Evolutionary conservation across 2,113 vertebrate genomes (phyloP), one percentile per base, ranked within the genome.

Genomic region (Siniperca knerii): DNA sequence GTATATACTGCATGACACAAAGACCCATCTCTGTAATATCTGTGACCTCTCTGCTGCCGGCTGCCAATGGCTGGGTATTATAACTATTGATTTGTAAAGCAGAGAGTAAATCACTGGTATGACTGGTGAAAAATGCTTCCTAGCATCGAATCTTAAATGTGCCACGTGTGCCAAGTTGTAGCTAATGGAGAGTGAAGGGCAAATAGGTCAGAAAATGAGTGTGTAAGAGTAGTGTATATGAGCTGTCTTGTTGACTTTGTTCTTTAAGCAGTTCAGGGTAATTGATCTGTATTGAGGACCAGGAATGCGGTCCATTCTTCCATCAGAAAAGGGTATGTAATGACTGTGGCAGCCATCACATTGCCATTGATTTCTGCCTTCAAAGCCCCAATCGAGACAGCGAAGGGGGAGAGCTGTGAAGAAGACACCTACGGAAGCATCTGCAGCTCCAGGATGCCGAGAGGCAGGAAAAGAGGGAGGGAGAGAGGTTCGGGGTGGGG

Each of bases 361-460:
- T 71, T 42, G 37, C n/a, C 77, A 91, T 90, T 86, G 90, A 90
- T 92, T 91, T 84, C 58, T 85, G 54, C 70, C 83, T 86, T 87
- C 68, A 87, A 81, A 89, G 76, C 48, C 57, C 29, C 64, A 71
- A 55, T 79, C 72, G 70, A 79, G 70, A 66, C 44, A 58, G 50
- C 35, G n/a, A 74, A 33, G 48, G 21, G 37, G 42, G 50, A 58
- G 16, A 35, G 67, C 64, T 69, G 79, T 74, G 79, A 79, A 83
- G 77, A 71, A 78, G 70, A 73, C 74, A 73, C 84, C 80, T 77
- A 77, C 13, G 20, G 86, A 52, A 64, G 48, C 76, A 66, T 84
- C 71, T 82, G 76, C 83, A 82, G 77, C 33, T 66, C 48, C 61
- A 76, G 46, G 23, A 44, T 6, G 48, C 35, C 0, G 4, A 67